Conservation (phyloP, 2,113 vertebrate species). For the Oostethus manadensis region DNA sequence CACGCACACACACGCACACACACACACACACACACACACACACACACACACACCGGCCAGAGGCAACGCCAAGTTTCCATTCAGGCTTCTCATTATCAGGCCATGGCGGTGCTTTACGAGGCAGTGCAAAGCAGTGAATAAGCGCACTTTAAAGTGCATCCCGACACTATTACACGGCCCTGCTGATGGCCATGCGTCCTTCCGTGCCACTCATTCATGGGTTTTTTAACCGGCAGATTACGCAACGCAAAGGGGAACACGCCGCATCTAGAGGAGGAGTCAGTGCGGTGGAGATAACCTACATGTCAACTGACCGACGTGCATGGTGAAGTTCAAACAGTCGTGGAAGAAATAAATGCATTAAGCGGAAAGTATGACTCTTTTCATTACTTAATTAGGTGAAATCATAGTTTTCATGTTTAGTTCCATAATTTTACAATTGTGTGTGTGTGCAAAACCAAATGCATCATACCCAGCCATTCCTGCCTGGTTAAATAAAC, state of each 20-base stretch:
- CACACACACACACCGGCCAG: conserved; percentile 41
- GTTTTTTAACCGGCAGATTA: conserved; percentile 73
- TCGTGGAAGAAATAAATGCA: not conserved
- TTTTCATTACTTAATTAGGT: too few species aligned
- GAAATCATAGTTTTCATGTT: not conserved
- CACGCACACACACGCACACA: conserved; percentile 21
- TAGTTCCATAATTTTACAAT: conserved; percentile 4
- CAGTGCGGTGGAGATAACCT: conserved; percentile 9
- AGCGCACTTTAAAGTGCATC: conserved; percentile 77
- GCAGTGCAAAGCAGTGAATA: conserved; percentile 76
- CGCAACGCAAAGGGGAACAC: conserved; percentile 12
- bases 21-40: conserved; percentile 8
- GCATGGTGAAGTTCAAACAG: not conserved
- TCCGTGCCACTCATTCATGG: conserved; percentile 77
- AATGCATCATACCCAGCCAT: conserved; percentile 4
- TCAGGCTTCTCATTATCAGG: conserved; percentile 72
- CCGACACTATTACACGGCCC: conserved; percentile 73
- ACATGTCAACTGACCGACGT: not conserved
- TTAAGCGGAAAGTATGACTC: too few species aligned
- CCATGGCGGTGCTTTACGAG: conserved; percentile 74
- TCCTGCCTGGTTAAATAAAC: conserved; percentile 19
- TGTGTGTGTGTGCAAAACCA: conserved; percentile 1
- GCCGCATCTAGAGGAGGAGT: conserved; percentile 34
- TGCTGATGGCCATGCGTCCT: conserved; percentile 62
- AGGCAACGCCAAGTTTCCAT: conserved; percentile 68